A percentile compares a stretch with the other conserved stretches of the same genome.
These are phyloP conservation scores for Saturnia pavonia DNA, from an alignment of 2,888 invertebrate species.

Conservation along the genomic window DNA sequence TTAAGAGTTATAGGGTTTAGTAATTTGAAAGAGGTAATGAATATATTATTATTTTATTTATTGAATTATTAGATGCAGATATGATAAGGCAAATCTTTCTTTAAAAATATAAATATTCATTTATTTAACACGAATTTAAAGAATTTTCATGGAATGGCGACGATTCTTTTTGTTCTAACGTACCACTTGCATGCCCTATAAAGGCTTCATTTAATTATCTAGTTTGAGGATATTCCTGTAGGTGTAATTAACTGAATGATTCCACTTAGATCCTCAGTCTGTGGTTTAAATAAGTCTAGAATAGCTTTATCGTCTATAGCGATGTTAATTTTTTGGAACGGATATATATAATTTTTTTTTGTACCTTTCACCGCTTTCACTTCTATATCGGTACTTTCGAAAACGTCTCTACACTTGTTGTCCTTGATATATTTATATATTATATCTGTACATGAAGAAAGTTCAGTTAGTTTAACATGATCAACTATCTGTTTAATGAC, in stretches of 20 bases:
- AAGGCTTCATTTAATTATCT: neutral
- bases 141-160: too few relatives aligned
- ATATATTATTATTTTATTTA: too few relatives aligned
- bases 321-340: neutral
- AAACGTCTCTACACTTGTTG: neutral
- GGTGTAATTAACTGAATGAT: neutral
- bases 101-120: too few relatives aligned
- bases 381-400: slow-evolving; percentile 13
- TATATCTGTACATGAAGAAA: neutral
- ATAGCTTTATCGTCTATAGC: neutral
- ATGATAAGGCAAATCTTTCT: too few relatives aligned
- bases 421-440: slow-evolving; percentile 5
- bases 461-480: too few relatives aligned
- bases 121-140: too few relatives aligned
- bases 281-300: neutral
- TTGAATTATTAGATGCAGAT: too few relatives aligned
- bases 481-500: too few relatives aligned
- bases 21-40: neutral
- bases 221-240: too few relatives aligned
- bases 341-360: neutral
- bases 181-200: too few relatives aligned
- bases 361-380: slow-evolving; percentile 25
- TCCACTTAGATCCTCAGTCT: neutral
- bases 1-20: neutral
- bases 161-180: too few relatives aligned